These are phyloP conservation scores for Deroplatys truncata DNA, from an alignment of 2,888 invertebrate genomes.

Conservation along the genomic window DNA sequence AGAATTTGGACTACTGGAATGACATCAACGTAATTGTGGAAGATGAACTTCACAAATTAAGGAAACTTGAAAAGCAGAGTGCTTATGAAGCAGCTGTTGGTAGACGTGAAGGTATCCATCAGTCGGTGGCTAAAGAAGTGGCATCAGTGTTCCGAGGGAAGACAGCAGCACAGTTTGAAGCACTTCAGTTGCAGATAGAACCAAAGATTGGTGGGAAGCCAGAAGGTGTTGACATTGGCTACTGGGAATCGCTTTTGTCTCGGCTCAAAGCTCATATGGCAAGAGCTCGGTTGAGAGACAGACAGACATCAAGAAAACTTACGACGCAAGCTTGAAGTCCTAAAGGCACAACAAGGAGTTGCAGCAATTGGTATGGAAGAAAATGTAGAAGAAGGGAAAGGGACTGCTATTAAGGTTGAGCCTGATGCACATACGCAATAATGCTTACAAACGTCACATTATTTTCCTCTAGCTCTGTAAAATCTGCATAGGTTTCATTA, in stretches of 20 bases:
- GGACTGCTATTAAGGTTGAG: neutral
- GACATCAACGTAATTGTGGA: constrained; percentile 93
- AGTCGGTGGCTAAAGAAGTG: constrained; percentile 87
- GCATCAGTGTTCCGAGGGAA: constrained; percentile 89
- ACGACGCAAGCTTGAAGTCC: constrained; percentile 77
- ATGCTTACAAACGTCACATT: too few relatives aligned
- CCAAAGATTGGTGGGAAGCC: constrained; percentile 76
- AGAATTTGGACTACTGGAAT: constrained; percentile 89
- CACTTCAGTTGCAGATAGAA: constrained; percentile 80
- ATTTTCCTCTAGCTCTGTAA: too few relatives aligned
- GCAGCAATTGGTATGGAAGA: constrained; percentile 37
- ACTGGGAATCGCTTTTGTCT: constrained; percentile 96
- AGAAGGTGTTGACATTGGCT: constrained; percentile 92
- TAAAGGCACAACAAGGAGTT: constrained; percentile 81
- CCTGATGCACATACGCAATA: neutral
- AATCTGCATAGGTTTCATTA: too few relatives aligned
- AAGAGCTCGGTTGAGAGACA: constrained; percentile 82
- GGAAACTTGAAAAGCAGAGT: constrained; percentile 63
- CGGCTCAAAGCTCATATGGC: constrained; percentile 94
- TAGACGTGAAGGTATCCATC: constrained; percentile 78
- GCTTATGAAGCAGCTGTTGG: constrained; percentile 57
- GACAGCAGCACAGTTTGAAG: constrained; percentile 77
- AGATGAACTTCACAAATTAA: constrained; percentile 85
- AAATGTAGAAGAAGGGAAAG: constrained; percentile 28
- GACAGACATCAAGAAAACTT: constrained; percentile 90